A percentile compares a stretch with the other conserved stretches of the same genome.
phyloP scores from a whole-genome alignment of 1,140 invertebrate species.

The Planococcus citri region DNA sequence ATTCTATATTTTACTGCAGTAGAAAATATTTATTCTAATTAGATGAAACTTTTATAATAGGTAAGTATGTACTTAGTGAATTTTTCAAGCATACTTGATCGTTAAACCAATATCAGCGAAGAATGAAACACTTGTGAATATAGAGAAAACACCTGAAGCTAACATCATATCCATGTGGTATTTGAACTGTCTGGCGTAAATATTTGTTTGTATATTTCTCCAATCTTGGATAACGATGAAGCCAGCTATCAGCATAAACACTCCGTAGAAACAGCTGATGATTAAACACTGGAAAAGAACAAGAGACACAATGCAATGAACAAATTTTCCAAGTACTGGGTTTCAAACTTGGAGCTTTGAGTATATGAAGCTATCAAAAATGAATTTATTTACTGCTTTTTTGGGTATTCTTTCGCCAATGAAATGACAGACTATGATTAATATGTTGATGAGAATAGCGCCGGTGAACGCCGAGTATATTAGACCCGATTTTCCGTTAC shows the following conservation, averaged over 20 bases:
- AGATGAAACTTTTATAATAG: not conserved
- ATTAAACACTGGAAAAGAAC: constrained; percentile 18
- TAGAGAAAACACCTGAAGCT: constrained; percentile 41
- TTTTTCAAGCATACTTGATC: constrained; percentile 33
- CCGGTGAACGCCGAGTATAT: constrained; percentile 43
- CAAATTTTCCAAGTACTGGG: too few species aligned
- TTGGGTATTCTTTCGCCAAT: constrained; percentile 51
- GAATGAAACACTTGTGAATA: constrained; percentile 40
- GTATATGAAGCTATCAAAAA: not conserved
- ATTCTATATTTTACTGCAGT: too few species aligned
- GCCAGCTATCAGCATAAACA: constrained; percentile 34
- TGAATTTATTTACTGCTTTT: constrained; percentile 37
- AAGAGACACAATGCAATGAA: not conserved
- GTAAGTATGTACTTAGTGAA: too few species aligned
- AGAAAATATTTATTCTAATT: not conserved
- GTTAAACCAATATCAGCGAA: constrained; percentile 41
- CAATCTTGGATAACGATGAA: constrained; percentile 48
- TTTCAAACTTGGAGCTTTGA: too few species aligned
- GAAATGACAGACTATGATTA: constrained; percentile 44
- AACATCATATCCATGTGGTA: constrained; percentile 46
- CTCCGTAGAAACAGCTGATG: constrained; percentile 21
- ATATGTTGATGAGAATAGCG: constrained; percentile 48
- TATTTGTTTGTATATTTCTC: constrained; percentile 37
- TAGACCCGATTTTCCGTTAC: constrained; percentile 41
- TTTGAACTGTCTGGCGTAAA: constrained; percentile 41